Evolutionary conservation across 92 coral and sea anemone species (phyloP).

Genomic region (Paramuricea clavata): DNA sequence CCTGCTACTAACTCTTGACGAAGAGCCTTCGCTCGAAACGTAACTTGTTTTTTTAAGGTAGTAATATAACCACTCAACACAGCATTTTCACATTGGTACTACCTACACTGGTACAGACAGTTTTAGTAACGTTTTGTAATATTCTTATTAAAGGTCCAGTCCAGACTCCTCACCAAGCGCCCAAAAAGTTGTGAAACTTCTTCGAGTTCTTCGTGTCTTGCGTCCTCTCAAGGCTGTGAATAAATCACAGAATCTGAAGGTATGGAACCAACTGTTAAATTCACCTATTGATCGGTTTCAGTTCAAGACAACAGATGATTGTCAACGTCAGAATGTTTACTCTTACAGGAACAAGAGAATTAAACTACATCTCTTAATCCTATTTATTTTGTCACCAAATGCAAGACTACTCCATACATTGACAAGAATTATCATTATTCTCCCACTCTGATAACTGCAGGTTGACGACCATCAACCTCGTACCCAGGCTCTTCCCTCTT

Average conservation of each 20-base stretch:
- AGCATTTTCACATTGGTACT: too few relatives aligned
- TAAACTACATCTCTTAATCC: too few relatives aligned
- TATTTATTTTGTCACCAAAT: neutral
- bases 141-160: constrained; percentile 47
- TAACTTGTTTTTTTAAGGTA: too few relatives aligned
- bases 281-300: neutral
- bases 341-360: neutral
- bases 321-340: neutral
- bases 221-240: constrained; percentile 98
- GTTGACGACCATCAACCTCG: too few relatives aligned
- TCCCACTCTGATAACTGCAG: too few relatives aligned
- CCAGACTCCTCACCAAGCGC: constrained; percentile 69
- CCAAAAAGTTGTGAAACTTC: constrained; percentile 89
- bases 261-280: constrained; percentile 14
- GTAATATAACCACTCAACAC: too few relatives aligned
- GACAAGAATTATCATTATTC: too few relatives aligned
- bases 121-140: neutral
- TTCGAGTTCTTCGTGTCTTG: constrained; percentile 97
- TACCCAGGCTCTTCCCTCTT: too few relatives aligned
- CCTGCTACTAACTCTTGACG: too few relatives aligned
- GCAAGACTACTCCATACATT: neutral
- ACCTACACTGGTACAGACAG: too few relatives aligned
- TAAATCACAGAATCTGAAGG: constrained; percentile 97
- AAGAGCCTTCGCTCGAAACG: too few relatives aligned
- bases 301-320: too few relatives aligned